Evolutionary conservation across 2,888 invertebrate species (phyloP).

Genomic region (Liopterus haemorrhoidalis): DNA sequence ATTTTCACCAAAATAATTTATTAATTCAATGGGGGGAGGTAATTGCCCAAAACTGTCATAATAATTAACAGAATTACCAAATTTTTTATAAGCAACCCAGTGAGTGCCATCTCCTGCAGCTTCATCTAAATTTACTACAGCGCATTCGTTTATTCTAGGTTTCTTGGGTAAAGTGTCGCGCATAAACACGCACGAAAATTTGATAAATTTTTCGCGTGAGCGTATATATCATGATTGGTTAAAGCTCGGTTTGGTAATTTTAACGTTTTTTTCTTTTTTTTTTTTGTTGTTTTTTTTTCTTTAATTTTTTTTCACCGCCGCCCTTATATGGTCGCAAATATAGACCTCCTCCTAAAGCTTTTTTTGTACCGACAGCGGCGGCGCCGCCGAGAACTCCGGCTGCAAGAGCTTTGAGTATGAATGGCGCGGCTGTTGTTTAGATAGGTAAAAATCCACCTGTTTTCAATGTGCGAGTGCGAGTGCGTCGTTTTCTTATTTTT

Average conservation of each 20-base stretch:
- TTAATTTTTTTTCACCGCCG: background rate
- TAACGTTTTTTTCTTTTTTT: slow-evolving; percentile 19
- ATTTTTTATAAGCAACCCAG: slow-evolving; percentile 38
- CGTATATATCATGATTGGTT: slow-evolving; percentile 24
- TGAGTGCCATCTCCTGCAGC: slow-evolving; percentile 33
- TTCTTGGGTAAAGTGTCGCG: slow-evolving; percentile 24
- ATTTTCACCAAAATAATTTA: slow-evolving; percentile 13
- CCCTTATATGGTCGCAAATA: too few relatives aligned
- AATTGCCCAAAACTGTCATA: slow-evolving; percentile 40
- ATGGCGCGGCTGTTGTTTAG: too few relatives aligned
- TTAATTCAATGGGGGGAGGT: slow-evolving; percentile 30
- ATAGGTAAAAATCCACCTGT: too few relatives aligned
- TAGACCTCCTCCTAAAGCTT: too few relatives aligned
- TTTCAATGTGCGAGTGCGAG: too few relatives aligned
- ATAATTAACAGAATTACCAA: slow-evolving; percentile 33
- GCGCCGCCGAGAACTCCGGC: too few relatives aligned
- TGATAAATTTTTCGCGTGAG: slow-evolving; percentile 16
- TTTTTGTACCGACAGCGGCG: too few relatives aligned
- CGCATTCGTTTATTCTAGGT: slow-evolving; percentile 27
- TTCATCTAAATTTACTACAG: slow-evolving; percentile 33
- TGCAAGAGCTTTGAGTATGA: too few relatives aligned
- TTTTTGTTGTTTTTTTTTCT: slow-evolving; percentile 9
- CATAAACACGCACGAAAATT: slow-evolving; percentile 30
- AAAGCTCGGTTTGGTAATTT: slow-evolving; percentile 27
- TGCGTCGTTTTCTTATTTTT: too few relatives aligned